Evolutionary conservation across 2,888 invertebrate genomes (phyloP).

Genomic region (Scelioninae gen. 1): DNA sequence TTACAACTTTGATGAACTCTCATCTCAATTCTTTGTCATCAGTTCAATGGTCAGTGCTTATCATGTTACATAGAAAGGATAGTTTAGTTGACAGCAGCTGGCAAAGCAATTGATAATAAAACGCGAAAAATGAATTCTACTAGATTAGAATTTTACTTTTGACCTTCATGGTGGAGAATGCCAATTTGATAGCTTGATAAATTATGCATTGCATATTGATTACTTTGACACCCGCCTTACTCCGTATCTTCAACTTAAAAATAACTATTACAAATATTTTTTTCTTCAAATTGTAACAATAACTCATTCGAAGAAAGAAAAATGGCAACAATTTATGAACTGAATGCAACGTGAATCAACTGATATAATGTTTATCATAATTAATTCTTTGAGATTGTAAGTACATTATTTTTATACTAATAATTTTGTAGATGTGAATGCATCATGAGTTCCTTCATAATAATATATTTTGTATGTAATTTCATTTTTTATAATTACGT

Average conservation of each 20-base stretch:
- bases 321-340: too few species aligned
- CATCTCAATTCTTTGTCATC: slow-evolving; percentile 75
- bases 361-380: too few species aligned
- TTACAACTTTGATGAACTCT: slow-evolving; percentile 70
- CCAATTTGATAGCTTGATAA: background rate
- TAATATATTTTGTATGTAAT: background rate
- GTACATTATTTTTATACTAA: too few species aligned
- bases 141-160: slow-evolving; percentile 53
- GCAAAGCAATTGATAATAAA: slow-evolving; percentile 57
- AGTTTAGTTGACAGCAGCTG: slow-evolving; percentile 68
- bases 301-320: too few species aligned
- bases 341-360: too few species aligned
- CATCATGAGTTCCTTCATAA: too few species aligned
- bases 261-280: too few species aligned
- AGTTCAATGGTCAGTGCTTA: slow-evolving; percentile 76
- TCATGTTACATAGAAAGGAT: slow-evolving; percentile 67
- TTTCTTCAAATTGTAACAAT: too few species aligned
- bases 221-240: too few species aligned
- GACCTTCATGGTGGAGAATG: slow-evolving; percentile 15
- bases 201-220: background rate
- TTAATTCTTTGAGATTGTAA: too few species aligned
- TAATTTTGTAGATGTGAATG: too few species aligned
- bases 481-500: background rate
- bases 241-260: too few species aligned
- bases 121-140: slow-evolving; percentile 33